Evolutionary conservation across 2,797 vertebrate genomes (phyloP), one percentile per base, ranked within the genome.

Genomic region (Malurus leucopterus): DNA sequence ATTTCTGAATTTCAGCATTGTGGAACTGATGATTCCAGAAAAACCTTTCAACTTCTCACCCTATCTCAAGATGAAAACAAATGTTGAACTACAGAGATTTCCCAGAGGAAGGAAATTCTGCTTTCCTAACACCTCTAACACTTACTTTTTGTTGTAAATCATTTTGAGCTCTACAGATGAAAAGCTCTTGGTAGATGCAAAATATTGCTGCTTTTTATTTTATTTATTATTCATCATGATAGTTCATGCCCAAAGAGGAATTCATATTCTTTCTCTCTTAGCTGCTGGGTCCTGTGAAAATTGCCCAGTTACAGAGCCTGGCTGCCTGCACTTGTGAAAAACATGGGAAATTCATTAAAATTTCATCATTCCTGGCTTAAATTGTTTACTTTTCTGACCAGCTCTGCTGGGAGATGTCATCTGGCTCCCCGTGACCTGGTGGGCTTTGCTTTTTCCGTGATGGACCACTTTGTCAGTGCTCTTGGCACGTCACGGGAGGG

Each of bases 11-110:
- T 80, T 93, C 76, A 81, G 59, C 6, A 1, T 91, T 46, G 79
- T 78, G 84, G 86, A 94, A 89, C 79, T 87, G 93, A 90, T 89
- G 86, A 89, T 95, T 93, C 94, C 90, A 87, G 88, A 67, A 75
- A 91, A 93, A 85, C 84, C 86, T 95, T 95, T 95, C 94, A 94
- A 95, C 91, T 95, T 93, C 94, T 95, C 93, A 93, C 93, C 93
- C 93, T 88, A 80, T 90, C 89, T 87, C 82, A 62, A 91, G 94
- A 95, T 95, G 95, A 95, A 95, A 95, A 95, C 89, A 92, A 94
- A 95, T 90, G 90, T 94, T 95, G 94, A 95, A 95, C 91, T 91
- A 87, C 87, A 44, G 90, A 90, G 94, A 91, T 95, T 95, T 95
- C 92, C 93, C 93, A 84, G 81, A 94, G 93, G 93, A 92, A 87